Evolutionary conservation across 1,140 invertebrate genomes (phyloP).

Genomic region (Lineus longissimus): DNA sequence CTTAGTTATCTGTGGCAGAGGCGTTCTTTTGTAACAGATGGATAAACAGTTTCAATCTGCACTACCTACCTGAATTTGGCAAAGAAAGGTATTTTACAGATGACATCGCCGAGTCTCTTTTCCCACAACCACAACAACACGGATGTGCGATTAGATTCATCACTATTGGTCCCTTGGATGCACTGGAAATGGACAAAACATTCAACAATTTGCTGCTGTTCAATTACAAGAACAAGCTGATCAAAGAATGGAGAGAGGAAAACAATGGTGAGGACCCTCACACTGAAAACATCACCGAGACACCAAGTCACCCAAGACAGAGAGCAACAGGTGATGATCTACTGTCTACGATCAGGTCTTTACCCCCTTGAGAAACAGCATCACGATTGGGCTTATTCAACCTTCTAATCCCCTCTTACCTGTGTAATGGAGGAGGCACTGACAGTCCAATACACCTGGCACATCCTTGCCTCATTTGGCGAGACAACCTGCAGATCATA

Average conservation of each 20-base stretch:
- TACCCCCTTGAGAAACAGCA: no score
- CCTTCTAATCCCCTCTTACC: constrained; percentile 31
- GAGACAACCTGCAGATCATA: constrained; percentile 50
- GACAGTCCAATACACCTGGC: constrained; percentile 43
- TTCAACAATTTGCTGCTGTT: neutral
- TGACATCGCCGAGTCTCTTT: constrained; percentile 41
- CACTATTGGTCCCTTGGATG: constrained; percentile 3
- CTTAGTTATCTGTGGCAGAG: no score
- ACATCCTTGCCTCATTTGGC: constrained; percentile 35
- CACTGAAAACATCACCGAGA: neutral
- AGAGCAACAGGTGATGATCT: no score
- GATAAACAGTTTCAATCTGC: no score
- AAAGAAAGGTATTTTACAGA: constrained; percentile 44
- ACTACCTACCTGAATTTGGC: constrained; percentile 45
- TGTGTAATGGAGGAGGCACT: constrained; percentile 46
- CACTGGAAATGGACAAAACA: constrained; percentile 5
- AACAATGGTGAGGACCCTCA: neutral
- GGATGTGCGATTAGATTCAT: constrained; percentile 36
- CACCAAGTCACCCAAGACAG: neutral
- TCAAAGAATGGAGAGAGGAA: neutral
- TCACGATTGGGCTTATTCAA: no score
- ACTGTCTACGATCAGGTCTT: no score
- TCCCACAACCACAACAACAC: constrained; percentile 52
- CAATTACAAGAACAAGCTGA: neutral
- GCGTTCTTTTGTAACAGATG: no score